Evolutionary conservation across 2,113 vertebrate species (phyloP).

Genomic region (Urocynchramus pylzowi): DNA sequence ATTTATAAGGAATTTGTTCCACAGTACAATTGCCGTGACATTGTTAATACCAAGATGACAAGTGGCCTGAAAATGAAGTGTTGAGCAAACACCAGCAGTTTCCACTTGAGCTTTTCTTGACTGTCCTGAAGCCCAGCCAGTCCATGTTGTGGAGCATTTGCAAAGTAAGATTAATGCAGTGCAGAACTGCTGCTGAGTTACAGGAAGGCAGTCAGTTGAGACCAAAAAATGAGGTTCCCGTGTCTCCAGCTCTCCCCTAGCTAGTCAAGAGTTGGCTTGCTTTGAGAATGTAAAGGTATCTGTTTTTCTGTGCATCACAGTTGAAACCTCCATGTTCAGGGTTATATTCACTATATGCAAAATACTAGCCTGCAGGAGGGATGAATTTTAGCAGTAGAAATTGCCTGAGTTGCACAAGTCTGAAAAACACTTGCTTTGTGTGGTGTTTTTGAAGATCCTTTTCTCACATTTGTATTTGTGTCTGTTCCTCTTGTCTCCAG

Average conservation of each 20-base stretch:
- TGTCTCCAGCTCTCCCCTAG: not conserved
- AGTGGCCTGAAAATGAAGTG: not conserved
- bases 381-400: not conserved
- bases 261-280: not conserved
- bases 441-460: not conserved
- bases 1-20: conserved; percentile 32
- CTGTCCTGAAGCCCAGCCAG: not conserved
- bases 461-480: not conserved
- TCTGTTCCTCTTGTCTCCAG: not conserved
- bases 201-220: not conserved
- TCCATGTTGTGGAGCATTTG: not conserved
- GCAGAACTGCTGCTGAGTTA: not conserved
- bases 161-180: not conserved
- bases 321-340: not conserved
- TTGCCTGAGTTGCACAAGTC: not conserved
- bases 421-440: not conserved
- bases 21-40: not conserved
- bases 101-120: not conserved
- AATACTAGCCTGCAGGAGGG: not conserved
- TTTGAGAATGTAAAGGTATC: not conserved
- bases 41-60: conserved; percentile 18
- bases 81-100: not conserved
- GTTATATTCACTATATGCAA: not conserved
- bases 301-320: not conserved
- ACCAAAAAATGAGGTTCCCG: not conserved